phyloP scores from a whole-genome alignment of 2,113 vertebrate species.

The Microtus richardsoni region DNA sequence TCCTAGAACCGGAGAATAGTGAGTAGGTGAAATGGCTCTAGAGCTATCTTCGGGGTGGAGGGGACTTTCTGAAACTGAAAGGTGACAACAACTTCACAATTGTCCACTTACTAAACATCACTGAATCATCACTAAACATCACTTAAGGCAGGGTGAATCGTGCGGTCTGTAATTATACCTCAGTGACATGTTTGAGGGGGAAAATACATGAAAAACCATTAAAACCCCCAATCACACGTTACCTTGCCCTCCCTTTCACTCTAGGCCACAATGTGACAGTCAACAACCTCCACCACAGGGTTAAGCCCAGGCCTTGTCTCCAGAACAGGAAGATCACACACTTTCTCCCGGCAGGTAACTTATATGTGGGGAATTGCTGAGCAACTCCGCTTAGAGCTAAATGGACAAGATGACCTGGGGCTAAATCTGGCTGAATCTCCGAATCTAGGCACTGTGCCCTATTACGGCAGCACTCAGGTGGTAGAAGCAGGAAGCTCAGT shows the following conservation, averaged over 20 bases:
- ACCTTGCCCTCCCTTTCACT: background rate
- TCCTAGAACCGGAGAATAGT: background rate
- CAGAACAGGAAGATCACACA: background rate
- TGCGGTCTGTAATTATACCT: background rate
- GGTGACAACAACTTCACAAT: background rate
- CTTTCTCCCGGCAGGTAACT: background rate
- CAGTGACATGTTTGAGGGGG: background rate
- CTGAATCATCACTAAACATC: too few species aligned
- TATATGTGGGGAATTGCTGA: background rate
- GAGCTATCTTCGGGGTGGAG: background rate
- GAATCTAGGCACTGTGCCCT: background rate
- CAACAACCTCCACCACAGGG: background rate
- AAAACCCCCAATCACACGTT: background rate
- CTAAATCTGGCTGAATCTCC: background rate
- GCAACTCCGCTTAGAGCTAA: background rate
- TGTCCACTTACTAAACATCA: background rate
- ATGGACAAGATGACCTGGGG: background rate
- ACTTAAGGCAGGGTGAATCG: background rate
- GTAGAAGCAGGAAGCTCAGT: too few species aligned
- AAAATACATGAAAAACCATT: background rate
- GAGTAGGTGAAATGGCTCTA: background rate
- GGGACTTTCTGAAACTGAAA: background rate
- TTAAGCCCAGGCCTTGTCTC: background rate
- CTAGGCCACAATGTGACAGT: background rate
- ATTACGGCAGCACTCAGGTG: background rate